Evolutionary conservation across 2,113 vertebrate genomes (phyloP).

Genomic region (Sinocyclocheilus anophthalmus): DNA sequence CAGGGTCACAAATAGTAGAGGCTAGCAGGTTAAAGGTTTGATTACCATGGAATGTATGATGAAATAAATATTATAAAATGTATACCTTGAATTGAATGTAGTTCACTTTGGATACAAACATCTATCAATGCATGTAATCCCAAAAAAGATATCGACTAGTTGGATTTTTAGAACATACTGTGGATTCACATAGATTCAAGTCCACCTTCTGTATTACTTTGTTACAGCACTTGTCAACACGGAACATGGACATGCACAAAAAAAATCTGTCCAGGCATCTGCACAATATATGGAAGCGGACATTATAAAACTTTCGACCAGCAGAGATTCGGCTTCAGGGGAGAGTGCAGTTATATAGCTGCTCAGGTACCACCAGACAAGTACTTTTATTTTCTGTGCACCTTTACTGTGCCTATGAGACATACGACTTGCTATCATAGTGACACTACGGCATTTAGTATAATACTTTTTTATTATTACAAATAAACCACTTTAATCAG

Average conservation of each 20-base stretch:
- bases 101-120: neutral
- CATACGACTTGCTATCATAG: neutral
- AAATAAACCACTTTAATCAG: neutral
- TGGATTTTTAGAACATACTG: neutral
- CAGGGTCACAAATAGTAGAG: neutral
- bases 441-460: neutral
- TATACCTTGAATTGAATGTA: neutral
- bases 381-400: neutral
- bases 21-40: neutral
- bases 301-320: conserved; percentile 92
- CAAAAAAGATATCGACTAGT: neutral
- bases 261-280: conserved; percentile 78
- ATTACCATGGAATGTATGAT: neutral
- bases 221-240: conserved; percentile 80
- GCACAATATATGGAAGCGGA: conserved; percentile 89
- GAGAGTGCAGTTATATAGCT: conserved; percentile 86
- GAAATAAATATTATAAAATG: neutral
- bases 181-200: neutral
- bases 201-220: neutral
- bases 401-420: neutral
- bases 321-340: conserved; percentile 84
- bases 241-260: conserved; percentile 85
- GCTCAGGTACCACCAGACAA: conserved; percentile 77
- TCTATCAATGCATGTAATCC: neutral
- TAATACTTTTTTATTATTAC: neutral